Percentiles rank a stretch among this genome's conserved stretches.
These are phyloP conservation scores for Coregonus suidteri DNA, from an alignment of 2,797 vertebrate species.

Conservation along the genomic window DNA sequence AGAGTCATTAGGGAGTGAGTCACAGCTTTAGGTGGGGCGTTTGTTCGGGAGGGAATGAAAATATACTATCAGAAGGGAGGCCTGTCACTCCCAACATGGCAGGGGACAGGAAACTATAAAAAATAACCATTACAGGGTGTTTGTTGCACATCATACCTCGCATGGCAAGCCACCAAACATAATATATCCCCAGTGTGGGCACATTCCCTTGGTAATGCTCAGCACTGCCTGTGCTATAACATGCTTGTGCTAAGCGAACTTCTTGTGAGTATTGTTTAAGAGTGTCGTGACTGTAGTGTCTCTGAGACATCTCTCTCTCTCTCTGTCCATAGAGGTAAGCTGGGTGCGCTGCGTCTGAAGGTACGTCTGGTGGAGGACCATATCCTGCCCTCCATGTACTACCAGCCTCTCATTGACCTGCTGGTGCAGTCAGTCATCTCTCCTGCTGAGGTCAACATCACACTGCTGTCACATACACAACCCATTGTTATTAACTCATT, in stretches of 20 bases:
- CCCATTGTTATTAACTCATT: background rate
- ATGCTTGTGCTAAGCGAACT: background rate
- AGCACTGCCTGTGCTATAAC: background rate
- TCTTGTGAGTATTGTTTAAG: background rate
- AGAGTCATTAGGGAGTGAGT: slow-evolving; percentile 43
- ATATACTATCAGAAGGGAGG: background rate
- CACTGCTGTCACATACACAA: slow-evolving; percentile 4
- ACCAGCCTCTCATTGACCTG: slow-evolving; percentile 85
- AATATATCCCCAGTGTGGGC: background rate
- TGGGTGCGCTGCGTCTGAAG: slow-evolving; percentile 87
- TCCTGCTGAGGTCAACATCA: background rate
- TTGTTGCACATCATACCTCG: background rate
- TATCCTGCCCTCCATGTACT: slow-evolving; percentile 81
- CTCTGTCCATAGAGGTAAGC: slow-evolving; percentile 75
- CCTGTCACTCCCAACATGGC: background rate
- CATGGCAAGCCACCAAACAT: background rate
- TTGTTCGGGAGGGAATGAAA: slow-evolving; percentile 5
- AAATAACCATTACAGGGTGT: background rate
- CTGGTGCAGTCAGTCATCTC: slow-evolving; percentile 83
- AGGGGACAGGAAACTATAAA: background rate
- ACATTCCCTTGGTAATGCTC: background rate
- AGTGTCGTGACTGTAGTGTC: background rate
- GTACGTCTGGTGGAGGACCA: slow-evolving; percentile 84
- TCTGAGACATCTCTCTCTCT: background rate
- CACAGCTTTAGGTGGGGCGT: slow-evolving; percentile 10